Evolutionary conservation across 2,113 vertebrate genomes (phyloP).

Genomic region (Microtus ochrogaster): DNA sequence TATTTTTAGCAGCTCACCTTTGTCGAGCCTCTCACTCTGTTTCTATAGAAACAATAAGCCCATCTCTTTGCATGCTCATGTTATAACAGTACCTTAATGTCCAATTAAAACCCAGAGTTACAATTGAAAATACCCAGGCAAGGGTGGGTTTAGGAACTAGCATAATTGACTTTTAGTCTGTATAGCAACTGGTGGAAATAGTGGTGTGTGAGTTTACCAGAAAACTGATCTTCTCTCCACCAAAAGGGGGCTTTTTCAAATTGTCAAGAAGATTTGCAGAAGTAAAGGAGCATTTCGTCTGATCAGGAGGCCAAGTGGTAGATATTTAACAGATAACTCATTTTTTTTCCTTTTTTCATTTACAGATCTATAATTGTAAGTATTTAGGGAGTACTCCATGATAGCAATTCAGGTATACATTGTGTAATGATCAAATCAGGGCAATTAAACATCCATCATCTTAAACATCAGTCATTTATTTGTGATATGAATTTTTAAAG

Average conservation of each 20-base stretch:
- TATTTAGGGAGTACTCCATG: background rate
- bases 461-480: background rate
- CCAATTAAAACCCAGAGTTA: constrained; percentile 38
- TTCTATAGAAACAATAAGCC: constrained; percentile 65
- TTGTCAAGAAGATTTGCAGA: background rate
- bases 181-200: background rate
- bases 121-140: background rate
- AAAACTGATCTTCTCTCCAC: background rate
- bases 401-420: background rate
- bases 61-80: background rate
- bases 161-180: background rate
- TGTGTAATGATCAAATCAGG: background rate
- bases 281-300: background rate
- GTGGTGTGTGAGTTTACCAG: background rate
- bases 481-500: background rate
- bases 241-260: background rate
- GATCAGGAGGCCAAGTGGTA: background rate
- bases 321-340: background rate
- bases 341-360: background rate
- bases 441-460: background rate
- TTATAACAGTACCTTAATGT: constrained; percentile 39
- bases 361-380: background rate
- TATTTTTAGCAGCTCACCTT: constrained; percentile 74
- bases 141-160: background rate
- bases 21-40: constrained; percentile 56